Evolutionary conservation across 2,797 vertebrate genomes (phyloP), one percentile per base, ranked within the genome.

Genomic region (Sphenopsis melanotis): DNA sequence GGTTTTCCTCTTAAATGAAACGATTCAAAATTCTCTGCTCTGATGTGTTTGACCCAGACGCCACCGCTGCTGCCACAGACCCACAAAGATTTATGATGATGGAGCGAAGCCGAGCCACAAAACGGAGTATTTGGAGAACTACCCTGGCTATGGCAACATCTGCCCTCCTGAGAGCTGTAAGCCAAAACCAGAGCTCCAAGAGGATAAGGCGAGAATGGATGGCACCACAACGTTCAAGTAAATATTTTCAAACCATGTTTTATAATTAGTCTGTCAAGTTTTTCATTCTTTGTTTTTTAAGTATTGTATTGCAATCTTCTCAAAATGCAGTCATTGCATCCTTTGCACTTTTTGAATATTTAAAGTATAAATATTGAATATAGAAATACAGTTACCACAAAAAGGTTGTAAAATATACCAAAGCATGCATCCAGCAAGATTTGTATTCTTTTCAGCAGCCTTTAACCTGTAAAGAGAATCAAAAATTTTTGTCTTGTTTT

Each of bases 101-200:
- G 94, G 90, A 30, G 94, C 83, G n/a, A 17, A 95, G 47, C 89
- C 64, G 0, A 97, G 81, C 93, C 89, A 93, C 39, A 96, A 94
- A 27, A 98, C 98, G 2, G 98, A 99, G 89, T 99, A 99, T 90
- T 50, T 95, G 56, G 98, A 99, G 85, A 98, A 98, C 55, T 99
- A 98, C 49, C 98, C 98, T 10, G 52, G 81, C 7, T 97, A 98
- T 63, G 97, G 94, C 80, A 92, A 42, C 22, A 23, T 97, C 71
- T 95, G 57, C 63, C 98, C 98, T 44, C 82, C 96, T 7, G 91
- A 96, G 68, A 98, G 97, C 92, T 94, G 98, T 47, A 98, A 98
- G 81, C 98, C 98, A 34, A 98, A 97, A 83, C 85, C 96, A 36
- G 96, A 97, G 60, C 41, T 95, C 66, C 97, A 37, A 75, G 44